Evolutionary conservation across 2,797 vertebrate genomes (phyloP).

Genomic region (Cynopterus sphinx): DNA sequence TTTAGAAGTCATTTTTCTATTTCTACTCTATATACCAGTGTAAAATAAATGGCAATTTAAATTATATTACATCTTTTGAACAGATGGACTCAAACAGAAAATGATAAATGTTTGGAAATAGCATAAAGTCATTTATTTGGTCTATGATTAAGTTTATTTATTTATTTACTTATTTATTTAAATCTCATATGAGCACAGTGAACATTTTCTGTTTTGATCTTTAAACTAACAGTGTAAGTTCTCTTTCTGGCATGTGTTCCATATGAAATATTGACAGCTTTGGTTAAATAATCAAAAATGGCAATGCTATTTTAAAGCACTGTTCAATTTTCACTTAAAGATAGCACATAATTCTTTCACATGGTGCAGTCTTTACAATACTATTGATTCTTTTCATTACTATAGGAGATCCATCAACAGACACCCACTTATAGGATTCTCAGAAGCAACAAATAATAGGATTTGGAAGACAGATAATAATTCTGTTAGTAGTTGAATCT

Average conservation of each 20-base stretch:
- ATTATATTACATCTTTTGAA: constrained; percentile 53
- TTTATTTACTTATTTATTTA: constrained; percentile 54
- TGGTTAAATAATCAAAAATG: constrained; percentile 87
- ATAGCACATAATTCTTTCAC: constrained; percentile 84
- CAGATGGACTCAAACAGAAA: constrained; percentile 71
- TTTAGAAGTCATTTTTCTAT: constrained; percentile 66
- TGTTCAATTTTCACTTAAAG: constrained; percentile 88
- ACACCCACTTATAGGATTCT: constrained; percentile 79
- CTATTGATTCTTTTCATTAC: constrained; percentile 85
- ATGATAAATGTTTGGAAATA: constrained; percentile 74
- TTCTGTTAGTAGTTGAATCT: constrained; percentile 76
- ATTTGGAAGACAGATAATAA: constrained; percentile 77
- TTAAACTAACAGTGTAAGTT: constrained; percentile 65
- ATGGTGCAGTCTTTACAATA: constrained; percentile 82
- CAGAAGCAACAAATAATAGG: constrained; percentile 82
- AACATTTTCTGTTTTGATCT: constrained; percentile 71
- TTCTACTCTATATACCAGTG: constrained; percentile 58
- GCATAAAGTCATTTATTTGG: constrained; percentile 63
- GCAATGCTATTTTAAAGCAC: constrained; percentile 83
- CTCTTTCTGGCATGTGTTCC: constrained; percentile 70
- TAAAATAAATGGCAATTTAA: constrained; percentile 58
- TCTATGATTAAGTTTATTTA: constrained; percentile 75
- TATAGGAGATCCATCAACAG: constrained; percentile 82
- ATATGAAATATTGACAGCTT: constrained; percentile 83
- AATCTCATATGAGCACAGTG: constrained; percentile 37